Evolutionary conservation across 2,888 invertebrate species (phyloP).

Genomic region (Rosalia funebris): DNA sequence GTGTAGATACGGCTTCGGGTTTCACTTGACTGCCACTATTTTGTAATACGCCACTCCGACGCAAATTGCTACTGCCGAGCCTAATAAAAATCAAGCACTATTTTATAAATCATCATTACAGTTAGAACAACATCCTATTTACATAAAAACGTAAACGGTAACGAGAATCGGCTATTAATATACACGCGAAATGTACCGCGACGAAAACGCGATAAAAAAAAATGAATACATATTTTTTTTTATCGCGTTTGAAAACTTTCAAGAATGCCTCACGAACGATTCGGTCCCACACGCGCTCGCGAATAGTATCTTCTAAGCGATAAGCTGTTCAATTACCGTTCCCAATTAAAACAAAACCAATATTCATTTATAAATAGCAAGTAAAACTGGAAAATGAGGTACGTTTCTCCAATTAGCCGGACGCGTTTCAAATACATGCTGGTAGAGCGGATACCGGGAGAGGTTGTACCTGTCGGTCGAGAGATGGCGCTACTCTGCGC

Average conservation of each 20-base stretch:
- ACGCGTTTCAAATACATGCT: conserved; percentile 14
- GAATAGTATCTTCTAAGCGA: neutral
- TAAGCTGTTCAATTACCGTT: neutral
- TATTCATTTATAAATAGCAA: conserved; percentile 8
- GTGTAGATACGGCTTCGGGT: neutral
- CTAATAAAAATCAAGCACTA: too few species aligned
- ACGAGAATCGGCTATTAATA: too few species aligned
- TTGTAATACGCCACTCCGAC: neutral
- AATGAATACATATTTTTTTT: too few species aligned
- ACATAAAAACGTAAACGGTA: too few species aligned
- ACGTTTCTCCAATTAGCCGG: neutral
- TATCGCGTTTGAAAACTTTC: too few species aligned
- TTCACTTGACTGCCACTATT: conserved; percentile 4
- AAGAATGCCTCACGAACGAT: too few species aligned
- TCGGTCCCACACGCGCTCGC: neutral
- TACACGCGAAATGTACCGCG: too few species aligned
- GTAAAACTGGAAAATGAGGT: conserved; percentile 12
- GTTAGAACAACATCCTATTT: too few species aligned
- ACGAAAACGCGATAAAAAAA: too few species aligned
- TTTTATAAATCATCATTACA: too few species aligned
- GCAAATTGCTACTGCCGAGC: too few species aligned
- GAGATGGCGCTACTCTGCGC: conserved; percentile 12
- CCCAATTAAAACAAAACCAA: neutral
- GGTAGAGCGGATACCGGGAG: neutral
- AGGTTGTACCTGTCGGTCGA: neutral